Evolutionary conservation across 2,888 invertebrate genomes (phyloP), one percentile per base, ranked within the genome.

Genomic region (Lepidonotus clava): DNA sequence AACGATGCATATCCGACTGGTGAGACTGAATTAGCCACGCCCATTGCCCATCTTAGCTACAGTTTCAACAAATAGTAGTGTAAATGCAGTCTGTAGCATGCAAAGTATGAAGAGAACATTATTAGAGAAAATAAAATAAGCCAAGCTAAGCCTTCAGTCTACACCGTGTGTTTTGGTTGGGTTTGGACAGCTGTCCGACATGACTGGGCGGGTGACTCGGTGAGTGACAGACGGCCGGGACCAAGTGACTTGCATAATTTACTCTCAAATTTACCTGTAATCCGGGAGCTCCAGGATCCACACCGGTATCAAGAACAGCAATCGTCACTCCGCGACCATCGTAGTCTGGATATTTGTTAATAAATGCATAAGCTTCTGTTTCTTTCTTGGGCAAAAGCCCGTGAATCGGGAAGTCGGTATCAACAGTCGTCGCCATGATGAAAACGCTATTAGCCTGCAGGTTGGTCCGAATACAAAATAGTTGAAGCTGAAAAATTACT

Each of bases 301-400:
- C 97, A 11, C 99, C 99, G 1, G 99, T 98, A 95, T 99, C 99
- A 91, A 99, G 96, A 94, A 99, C 97, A 67, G 98, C 99, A 93
- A 99, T 98, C 90, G 97, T 95, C 84, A 97, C 96, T 91, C 96
- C 97, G 92, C 98, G 96, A 61, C 99, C 99, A 96, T 99, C 98
- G 94, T 96, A 98, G 86, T 96, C 95, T 0, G 98, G 97, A 95
- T 98, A 96, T 95, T 98, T 98, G 91, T 95, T 96, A 88, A 98
- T 94, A 95, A 98, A 98, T 89, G 96, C 96, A 76, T 96, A 95
- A 14, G 98, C 98, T 88, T 97, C 98, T 40, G 98, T 99, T 95
- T 99, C 98, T 95, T 97, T 97, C 95, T 98, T 99, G 83, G 99
- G 99, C 85, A 94, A 90, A 90, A 93, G 90, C 71, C 94, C 93